phyloP scores from a whole-genome alignment of 2,113 vertebrate genomes.

The Paedocypris sp. region DNA sequence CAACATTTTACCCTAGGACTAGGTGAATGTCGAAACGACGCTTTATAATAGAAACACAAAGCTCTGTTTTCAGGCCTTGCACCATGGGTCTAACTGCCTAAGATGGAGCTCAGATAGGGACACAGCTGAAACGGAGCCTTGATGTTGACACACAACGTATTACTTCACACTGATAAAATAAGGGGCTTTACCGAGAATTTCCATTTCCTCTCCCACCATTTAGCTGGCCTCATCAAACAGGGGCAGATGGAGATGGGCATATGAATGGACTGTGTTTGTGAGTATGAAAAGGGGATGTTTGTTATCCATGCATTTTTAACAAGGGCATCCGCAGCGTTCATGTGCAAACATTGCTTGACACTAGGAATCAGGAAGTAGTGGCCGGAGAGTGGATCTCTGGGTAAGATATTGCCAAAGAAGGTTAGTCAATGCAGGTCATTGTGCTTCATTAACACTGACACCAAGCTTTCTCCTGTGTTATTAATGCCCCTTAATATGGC shows the following conservation, averaged over 20 bases:
- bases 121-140: constrained; percentile 45
- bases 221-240: constrained; percentile 34
- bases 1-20: constrained; percentile 53
- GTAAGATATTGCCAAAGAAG: constrained; percentile 11
- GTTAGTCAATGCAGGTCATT: constrained; percentile 14
- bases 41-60: constrained; percentile 53
- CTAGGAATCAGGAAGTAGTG: constrained; percentile 11
- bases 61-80: constrained; percentile 54
- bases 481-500: constrained; percentile 13
- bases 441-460: constrained; percentile 21
- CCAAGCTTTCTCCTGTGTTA: background rate
- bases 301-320: constrained; percentile 46
- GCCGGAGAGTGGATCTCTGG: background rate
- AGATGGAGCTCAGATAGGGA: constrained; percentile 62
- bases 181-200: constrained; percentile 45
- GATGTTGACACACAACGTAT: constrained; percentile 66
- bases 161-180: constrained; percentile 51
- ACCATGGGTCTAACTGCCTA: constrained; percentile 54
- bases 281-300: constrained; percentile 26
- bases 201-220: constrained; percentile 55
- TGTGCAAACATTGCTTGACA: constrained; percentile 40
- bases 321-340: constrained; percentile 33
- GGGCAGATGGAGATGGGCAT: constrained; percentile 28
- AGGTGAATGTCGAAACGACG: constrained; percentile 66
- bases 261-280: background rate